Evolutionary conservation across 2,888 invertebrate genomes (phyloP), one percentile per base, ranked within the genome.

Genomic region (Physocephala rufipes): DNA sequence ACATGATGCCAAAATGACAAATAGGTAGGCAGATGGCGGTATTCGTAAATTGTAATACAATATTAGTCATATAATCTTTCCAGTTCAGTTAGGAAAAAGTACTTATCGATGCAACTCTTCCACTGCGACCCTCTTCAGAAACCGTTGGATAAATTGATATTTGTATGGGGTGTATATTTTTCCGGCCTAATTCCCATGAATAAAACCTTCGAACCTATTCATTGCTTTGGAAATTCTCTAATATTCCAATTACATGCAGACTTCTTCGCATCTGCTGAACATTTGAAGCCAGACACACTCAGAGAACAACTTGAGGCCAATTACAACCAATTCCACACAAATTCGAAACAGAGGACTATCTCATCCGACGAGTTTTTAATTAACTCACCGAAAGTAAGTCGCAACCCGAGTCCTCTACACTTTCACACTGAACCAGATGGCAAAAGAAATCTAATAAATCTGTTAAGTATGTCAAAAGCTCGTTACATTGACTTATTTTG

Each of bases 221-320:
- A 82, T 71, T 83, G 81, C 67, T 76, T 78, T 15, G 69, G 73
- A 2, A 86, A 86, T 83, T 89, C 92, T 76, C 86, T 94, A 77
- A 91, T 97, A 78, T 95, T 97, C 85, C 92, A 93, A 87, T 91
- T 96, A 89, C 93, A 93, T 74, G 95, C 95, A 49, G 95, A 95
- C 3, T 97, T 78, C 77, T 67, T 96, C 83, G 92, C 93, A 51
- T 90, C 90, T 0, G 79, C 90, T 55, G 88, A 89, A 73, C 77
- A 80, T 64, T 79, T 86, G 36, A 81, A 78, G 24, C 78, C 77
- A 9, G 80, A 82, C 43, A 78, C 81, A 0, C 68, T 84, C 63
- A 77, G 80, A 4, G 76, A 78, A 53, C 82, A 82, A 70, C 73
- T 82, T 62, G 77, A 78, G 36, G 67, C 80, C 62, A 80, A 80